These are phyloP conservation scores for Brotula barbata DNA, from an alignment of 2,797 vertebrate species.

Conservation along the genomic window DNA sequence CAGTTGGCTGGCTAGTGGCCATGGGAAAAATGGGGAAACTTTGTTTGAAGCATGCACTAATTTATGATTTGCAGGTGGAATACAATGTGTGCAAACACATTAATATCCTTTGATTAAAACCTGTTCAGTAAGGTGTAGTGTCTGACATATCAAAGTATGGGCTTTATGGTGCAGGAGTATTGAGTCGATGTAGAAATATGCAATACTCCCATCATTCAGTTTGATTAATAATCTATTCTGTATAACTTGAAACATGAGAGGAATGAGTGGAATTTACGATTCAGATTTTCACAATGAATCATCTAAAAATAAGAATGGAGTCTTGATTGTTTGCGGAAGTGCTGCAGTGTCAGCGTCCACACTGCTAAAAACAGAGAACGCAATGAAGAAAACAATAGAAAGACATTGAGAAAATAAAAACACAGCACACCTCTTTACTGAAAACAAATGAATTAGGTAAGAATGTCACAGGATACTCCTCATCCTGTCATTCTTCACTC, in stretches of 20 bases:
- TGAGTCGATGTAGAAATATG: background rate
- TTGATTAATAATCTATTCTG: slow-evolving; percentile 9
- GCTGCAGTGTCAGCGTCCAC: slow-evolving; percentile 12
- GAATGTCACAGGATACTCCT: slow-evolving; percentile 33
- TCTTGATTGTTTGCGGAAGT: slow-evolving; percentile 21
- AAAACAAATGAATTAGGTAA: slow-evolving; percentile 71
- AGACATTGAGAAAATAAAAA: slow-evolving; percentile 42
- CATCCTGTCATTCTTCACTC: background rate
- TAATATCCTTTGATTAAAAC: slow-evolving; percentile 51
- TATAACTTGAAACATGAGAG: too few relatives aligned
- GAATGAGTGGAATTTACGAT: background rate
- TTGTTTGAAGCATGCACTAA: slow-evolving; percentile 58
- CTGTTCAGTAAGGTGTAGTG: too few relatives aligned
- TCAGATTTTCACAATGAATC: background rate
- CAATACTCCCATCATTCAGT: background rate
- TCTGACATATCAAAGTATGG: slow-evolving; percentile 1
- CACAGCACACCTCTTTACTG: slow-evolving; percentile 66
- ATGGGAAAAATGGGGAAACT: slow-evolving; percentile 52
- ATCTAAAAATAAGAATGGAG: slow-evolving; percentile 19
- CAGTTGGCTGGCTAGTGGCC: slow-evolving; percentile 59
- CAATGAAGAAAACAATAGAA: slow-evolving; percentile 22
- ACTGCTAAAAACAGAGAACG: slow-evolving; percentile 31
- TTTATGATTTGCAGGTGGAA: slow-evolving; percentile 79
- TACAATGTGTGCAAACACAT: slow-evolving; percentile 57
- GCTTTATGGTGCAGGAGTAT: background rate